Evolutionary conservation across 2,797 vertebrate species (phyloP).

Genomic region (Rhinichthys osculus): DNA sequence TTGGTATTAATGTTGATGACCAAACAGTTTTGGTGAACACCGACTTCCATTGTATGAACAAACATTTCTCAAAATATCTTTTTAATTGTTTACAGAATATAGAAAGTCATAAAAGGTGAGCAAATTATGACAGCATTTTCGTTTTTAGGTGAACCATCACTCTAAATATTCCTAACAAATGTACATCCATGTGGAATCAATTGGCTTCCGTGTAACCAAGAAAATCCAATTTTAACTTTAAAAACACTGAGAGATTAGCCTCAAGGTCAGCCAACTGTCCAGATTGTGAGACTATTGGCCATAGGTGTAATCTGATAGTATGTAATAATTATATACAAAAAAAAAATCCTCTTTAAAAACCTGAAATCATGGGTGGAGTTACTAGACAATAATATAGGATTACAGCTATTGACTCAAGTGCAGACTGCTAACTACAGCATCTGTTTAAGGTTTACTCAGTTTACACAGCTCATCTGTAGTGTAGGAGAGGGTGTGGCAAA

Average conservation of each 20-base stretch:
- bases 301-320: background rate
- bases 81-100: background rate
- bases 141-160: background rate
- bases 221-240: background rate
- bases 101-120: background rate
- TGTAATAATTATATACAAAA: background rate
- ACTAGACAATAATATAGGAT: background rate
- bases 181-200: background rate
- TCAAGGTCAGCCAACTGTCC: background rate
- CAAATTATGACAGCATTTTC: background rate
- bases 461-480: background rate
- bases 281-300: background rate
- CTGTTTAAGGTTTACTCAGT: background rate
- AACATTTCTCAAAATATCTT: background rate
- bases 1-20: background rate
- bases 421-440: conserved; percentile 1
- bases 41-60: background rate
- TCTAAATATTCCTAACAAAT: conserved; percentile 2
- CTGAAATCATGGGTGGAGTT: conserved; percentile 25
- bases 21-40: background rate
- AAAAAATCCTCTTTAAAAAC: background rate
- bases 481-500: conserved; percentile 19
- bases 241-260: background rate
- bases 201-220: background rate
- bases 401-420: background rate